Evolutionary conservation across 2,888 invertebrate genomes (phyloP).

Genomic region (Ophion ventricosus): DNA sequence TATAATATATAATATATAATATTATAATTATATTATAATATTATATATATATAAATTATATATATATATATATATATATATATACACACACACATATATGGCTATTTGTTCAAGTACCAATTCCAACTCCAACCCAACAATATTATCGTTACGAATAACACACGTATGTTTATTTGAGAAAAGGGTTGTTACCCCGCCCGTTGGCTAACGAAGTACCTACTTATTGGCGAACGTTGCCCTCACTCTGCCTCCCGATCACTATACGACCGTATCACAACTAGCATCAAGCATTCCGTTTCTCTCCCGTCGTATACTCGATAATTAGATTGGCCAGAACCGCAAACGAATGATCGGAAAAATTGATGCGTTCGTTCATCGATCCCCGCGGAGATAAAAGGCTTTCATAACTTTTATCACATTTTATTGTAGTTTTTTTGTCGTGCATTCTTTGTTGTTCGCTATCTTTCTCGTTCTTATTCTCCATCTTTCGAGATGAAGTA

Average conservation of each 20-base stretch:
- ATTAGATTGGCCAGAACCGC: background rate
- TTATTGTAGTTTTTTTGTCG: background rate
- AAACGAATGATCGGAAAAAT: constrained; percentile 37
- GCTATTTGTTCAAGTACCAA: constrained; percentile 55
- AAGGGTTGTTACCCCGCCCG: constrained; percentile 60
- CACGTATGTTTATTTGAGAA: constrained; percentile 66
- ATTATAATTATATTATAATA: too few relatives aligned
- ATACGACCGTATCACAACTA: constrained; percentile 5
- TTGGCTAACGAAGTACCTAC: constrained; percentile 57
- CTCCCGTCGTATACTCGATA: constrained; percentile 32
- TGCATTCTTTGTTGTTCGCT: too few relatives aligned
- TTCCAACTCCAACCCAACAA: constrained; percentile 65
- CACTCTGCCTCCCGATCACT: constrained; percentile 14
- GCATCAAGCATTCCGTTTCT: constrained; percentile 42
- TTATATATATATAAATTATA: background rate
- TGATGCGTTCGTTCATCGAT: background rate
- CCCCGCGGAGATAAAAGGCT: background rate
- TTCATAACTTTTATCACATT: background rate
- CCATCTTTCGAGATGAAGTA: background rate
- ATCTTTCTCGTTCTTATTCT: background rate
- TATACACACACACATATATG: constrained; percentile 3
- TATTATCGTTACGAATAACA: constrained; percentile 70
- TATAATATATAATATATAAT: too few relatives aligned
- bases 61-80: background rate
- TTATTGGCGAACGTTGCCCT: constrained; percentile 20